Percentiles rank a stretch among this genome's conserved stretches.
phyloP scores from a whole-genome alignment of 2,888 invertebrate species.

The Parnassius mnemosyne region DNA sequence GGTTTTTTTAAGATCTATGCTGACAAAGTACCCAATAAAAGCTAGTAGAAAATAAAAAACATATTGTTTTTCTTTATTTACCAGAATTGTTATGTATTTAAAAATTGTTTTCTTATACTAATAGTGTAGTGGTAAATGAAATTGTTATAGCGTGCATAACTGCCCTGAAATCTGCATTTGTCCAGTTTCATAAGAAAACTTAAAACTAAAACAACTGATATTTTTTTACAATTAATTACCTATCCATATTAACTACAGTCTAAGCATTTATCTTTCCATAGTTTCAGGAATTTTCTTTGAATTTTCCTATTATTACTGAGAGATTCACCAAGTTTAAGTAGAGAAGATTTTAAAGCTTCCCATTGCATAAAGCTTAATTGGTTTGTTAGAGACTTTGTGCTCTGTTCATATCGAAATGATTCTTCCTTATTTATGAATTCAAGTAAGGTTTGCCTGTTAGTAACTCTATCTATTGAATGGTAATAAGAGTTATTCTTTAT shows the following conservation, averaged over 20 bases:
- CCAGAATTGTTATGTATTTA: too few species aligned
- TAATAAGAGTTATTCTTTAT: slow-evolving; percentile 26
- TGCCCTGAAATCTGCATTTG: too few species aligned
- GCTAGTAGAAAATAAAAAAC: too few species aligned
- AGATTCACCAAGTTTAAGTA: slow-evolving; percentile 47
- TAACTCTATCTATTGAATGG: slow-evolving; percentile 52
- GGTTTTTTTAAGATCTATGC: too few species aligned
- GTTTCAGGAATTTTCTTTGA: slow-evolving; percentile 57
- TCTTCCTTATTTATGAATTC: slow-evolving; percentile 63
- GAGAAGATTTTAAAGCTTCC: slow-evolving; percentile 68
- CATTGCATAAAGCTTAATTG: slow-evolving; percentile 79
- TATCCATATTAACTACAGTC: slow-evolving; percentile 49
- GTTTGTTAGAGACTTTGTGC: slow-evolving; percentile 50
- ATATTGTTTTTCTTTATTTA: too few species aligned
- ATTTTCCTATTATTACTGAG: slow-evolving; percentile 56
- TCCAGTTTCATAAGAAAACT: too few species aligned
- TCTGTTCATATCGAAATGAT: slow-evolving; percentile 51
- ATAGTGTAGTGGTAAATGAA: too few species aligned
- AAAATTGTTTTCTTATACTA: too few species aligned
- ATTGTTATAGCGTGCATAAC: too few species aligned
- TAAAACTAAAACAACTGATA: too few species aligned
- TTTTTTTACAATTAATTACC: too few species aligned
- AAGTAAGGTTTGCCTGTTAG: slow-evolving; percentile 46
- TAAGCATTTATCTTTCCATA: slow-evolving; percentile 71
- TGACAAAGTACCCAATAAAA: too few species aligned